A percentile compares a stretch with the other conserved stretches of the same genome.
phyloP scores from a whole-genome alignment of 2,888 invertebrate genomes.

The Fragum whitleyi region DNA sequence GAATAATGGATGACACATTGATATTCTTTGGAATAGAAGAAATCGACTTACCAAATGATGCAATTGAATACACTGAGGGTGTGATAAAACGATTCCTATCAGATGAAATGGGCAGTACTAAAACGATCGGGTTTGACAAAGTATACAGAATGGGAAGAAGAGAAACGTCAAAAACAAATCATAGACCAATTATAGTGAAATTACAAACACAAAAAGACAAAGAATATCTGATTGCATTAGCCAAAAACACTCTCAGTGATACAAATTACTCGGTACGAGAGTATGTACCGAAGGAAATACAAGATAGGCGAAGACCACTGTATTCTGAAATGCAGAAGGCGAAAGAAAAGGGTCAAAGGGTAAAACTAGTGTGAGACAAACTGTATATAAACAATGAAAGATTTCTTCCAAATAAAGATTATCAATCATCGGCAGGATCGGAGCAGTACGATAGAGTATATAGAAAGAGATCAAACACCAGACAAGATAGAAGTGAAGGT shows the following conservation, averaged over 20 bases:
- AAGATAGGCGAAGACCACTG: constrained; percentile 22
- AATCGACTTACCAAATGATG: background rate
- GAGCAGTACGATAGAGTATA: background rate
- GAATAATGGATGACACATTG: no score
- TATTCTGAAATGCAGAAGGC: constrained; percentile 23
- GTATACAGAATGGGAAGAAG: background rate
- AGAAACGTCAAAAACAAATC: background rate
- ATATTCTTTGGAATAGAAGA: background rate
- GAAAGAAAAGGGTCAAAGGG: constrained; percentile 3
- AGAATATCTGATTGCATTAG: background rate
- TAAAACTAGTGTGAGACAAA: constrained; percentile 12
- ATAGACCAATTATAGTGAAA: constrained; percentile 13
- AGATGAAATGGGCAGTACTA: background rate
- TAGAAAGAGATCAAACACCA: background rate
- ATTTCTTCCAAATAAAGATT: background rate
- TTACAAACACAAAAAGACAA: background rate
- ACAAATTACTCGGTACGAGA: background rate
- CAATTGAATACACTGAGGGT: constrained; percentile 2
- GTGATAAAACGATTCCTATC: background rate
- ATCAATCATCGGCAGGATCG: background rate
- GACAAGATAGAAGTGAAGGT: background rate
- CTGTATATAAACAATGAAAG: constrained; percentile 5
- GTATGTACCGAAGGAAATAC: constrained; percentile 11
- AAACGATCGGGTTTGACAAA: background rate
- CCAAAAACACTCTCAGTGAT: background rate